These are phyloP conservation scores for Semaprochilodus insignis DNA, from an alignment of 2,797 vertebrate genomes.

Conservation along the genomic window DNA sequence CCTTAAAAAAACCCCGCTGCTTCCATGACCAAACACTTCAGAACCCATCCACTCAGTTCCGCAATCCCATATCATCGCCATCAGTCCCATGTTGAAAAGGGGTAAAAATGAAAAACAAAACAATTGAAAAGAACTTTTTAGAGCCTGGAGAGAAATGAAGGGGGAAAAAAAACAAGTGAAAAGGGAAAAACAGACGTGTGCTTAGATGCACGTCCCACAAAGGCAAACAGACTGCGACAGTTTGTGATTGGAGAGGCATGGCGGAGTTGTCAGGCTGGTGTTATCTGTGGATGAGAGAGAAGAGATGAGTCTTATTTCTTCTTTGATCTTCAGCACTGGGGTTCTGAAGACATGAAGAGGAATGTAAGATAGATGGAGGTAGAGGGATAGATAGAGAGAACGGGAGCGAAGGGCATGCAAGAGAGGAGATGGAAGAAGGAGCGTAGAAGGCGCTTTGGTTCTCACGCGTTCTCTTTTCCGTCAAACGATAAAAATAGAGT, in stretches of 20 bases:
- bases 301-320: slow-evolving; percentile 22
- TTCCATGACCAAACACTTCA: slow-evolving; percentile 58
- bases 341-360: slow-evolving; percentile 32
- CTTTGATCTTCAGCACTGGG: slow-evolving; percentile 51
- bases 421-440: slow-evolving; percentile 22
- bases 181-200: neutral
- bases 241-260: slow-evolving; percentile 31
- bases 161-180: slow-evolving; percentile 10
- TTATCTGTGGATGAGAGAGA: slow-evolving; percentile 39
- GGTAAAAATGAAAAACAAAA: slow-evolving; percentile 2
- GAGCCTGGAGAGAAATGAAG: slow-evolving; percentile 20
- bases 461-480: slow-evolving; percentile 36
- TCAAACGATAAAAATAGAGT: slow-evolving; percentile 59
- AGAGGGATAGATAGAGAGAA: slow-evolving; percentile 4
- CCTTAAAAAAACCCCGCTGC: slow-evolving; percentile 31
- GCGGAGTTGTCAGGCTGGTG: slow-evolving; percentile 14
- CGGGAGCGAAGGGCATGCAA: neutral
- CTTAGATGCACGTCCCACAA: neutral
- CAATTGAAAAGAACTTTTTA: slow-evolving; percentile 7
- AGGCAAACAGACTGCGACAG: slow-evolving; percentile 25
- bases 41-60: slow-evolving; percentile 37
- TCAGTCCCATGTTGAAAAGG: slow-evolving; percentile 21
- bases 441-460: neutral
- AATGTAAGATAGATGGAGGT: neutral
- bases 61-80: slow-evolving; percentile 52